These are phyloP conservation scores for Gymnoscopelus microlampas DNA, from an alignment of 2,797 vertebrate genomes.

Conservation along the genomic window DNA sequence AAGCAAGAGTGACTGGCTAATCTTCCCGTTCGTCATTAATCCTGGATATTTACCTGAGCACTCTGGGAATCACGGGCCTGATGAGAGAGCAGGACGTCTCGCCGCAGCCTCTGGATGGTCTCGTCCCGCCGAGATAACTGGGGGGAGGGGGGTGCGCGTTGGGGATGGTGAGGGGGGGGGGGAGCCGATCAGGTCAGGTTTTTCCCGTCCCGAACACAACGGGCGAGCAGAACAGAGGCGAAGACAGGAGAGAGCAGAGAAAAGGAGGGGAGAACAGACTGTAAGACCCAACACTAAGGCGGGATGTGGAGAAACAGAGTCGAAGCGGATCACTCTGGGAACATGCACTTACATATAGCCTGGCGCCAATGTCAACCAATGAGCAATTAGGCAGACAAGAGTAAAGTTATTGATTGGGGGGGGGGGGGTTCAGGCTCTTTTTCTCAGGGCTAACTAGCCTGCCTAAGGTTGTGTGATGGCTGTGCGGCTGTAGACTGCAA, in stretches of 20 bases:
- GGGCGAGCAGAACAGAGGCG: slow-evolving; percentile 53
- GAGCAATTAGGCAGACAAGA: slow-evolving; percentile 89
- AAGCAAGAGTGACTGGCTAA: slow-evolving; percentile 65
- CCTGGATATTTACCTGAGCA: slow-evolving; percentile 82
- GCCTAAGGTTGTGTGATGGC: slow-evolving; percentile 76
- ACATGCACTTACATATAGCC: slow-evolving; percentile 79
- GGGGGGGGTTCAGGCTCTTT: slow-evolving; percentile 68
- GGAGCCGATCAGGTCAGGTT: slow-evolving; percentile 59
- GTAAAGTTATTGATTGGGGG: slow-evolving; percentile 82
- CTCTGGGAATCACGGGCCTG: slow-evolving; percentile 80
- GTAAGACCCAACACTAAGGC: slow-evolving; percentile 61
- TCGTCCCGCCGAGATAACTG: slow-evolving; percentile 74
- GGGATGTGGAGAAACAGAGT: slow-evolving; percentile 73
- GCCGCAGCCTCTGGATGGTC: slow-evolving; percentile 71
- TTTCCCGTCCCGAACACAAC: slow-evolving; percentile 68
- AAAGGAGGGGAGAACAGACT: slow-evolving; percentile 64
- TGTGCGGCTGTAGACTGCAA: slow-evolving; percentile 45
- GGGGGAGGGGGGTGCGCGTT: slow-evolving; percentile 29
- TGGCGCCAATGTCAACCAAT: slow-evolving; percentile 84
- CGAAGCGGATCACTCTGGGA: slow-evolving; percentile 71
- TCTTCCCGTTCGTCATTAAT: slow-evolving; percentile 75
- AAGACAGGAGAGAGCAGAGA: slow-evolving; percentile 63
- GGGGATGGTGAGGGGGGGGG: slow-evolving; percentile 30
- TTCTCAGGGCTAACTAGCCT: slow-evolving; percentile 79
- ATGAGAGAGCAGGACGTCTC: slow-evolving; percentile 66